phyloP scores from a whole-genome alignment of 2,888 invertebrate genomes.

The Alentia gelatinosa region DNA sequence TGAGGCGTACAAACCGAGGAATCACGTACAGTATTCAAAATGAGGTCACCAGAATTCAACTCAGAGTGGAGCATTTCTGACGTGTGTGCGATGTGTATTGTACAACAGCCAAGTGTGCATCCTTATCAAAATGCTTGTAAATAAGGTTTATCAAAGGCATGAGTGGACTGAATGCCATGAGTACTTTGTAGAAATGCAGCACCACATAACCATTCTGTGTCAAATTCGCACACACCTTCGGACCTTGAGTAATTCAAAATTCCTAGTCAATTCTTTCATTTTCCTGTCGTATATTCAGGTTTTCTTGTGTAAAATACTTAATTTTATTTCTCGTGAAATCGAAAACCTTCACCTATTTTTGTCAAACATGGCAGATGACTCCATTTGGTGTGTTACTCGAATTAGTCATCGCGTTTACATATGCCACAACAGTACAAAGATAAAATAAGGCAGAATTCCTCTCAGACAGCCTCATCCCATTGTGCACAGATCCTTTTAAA shows the following conservation, averaged over 20 bases:
- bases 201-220: no score
- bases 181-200: no score
- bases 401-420: neutral
- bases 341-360: neutral
- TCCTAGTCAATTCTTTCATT: neutral
- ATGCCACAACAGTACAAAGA: neutral
- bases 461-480: neutral
- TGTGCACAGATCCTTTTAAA: neutral
- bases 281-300: neutral
- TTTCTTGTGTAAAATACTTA: neutral
- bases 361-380: neutral
- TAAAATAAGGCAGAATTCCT: neutral
- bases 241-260: neutral
- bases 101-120: no score
- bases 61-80: no score
- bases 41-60: no score
- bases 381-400: neutral
- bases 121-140: no score
- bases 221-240: no score
- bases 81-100: no score
- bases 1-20: no score
- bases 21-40: no score
- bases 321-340: neutral
- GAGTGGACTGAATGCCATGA: no score
- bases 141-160: no score